Conservation (phyloP, 2,113 vertebrate genomes). For the Rhombomys opimus region DNA sequence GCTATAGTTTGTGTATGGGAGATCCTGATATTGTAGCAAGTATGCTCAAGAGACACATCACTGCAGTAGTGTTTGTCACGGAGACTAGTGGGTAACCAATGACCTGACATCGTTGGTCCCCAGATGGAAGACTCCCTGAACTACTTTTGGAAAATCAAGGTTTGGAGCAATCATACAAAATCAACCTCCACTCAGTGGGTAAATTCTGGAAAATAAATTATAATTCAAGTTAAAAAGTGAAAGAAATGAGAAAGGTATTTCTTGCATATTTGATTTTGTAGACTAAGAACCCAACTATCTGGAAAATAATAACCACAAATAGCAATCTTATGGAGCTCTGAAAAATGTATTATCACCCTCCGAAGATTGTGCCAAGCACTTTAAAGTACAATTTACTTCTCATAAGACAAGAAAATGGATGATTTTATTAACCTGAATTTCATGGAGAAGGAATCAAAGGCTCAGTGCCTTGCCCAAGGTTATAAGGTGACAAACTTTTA, state of each 20-base stretch:
- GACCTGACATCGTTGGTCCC: background rate
- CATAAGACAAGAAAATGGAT: background rate
- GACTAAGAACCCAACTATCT: background rate
- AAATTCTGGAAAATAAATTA: background rate
- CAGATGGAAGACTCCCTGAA: background rate
- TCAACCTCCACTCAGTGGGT: background rate
- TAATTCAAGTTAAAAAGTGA: background rate
- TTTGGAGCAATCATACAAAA: background rate
- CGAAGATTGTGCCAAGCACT: background rate
- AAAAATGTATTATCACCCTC: background rate
- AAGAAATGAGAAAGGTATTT: background rate
- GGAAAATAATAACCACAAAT: background rate
- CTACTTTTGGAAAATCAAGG: background rate
- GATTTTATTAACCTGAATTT: background rate
- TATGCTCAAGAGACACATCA: background rate
- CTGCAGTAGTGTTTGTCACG: background rate
- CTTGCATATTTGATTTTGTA: background rate
- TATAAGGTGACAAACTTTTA: background rate
- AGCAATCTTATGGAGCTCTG: background rate
- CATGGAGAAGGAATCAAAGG: background rate
- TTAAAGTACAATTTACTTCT: background rate
- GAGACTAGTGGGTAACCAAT: background rate
- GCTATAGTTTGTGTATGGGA: fast-evolving
- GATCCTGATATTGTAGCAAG: background rate
- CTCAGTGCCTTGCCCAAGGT: background rate